Evolutionary conservation across 2,888 invertebrate genomes (phyloP).

Genomic region (Disparrhopalites patrizii): DNA sequence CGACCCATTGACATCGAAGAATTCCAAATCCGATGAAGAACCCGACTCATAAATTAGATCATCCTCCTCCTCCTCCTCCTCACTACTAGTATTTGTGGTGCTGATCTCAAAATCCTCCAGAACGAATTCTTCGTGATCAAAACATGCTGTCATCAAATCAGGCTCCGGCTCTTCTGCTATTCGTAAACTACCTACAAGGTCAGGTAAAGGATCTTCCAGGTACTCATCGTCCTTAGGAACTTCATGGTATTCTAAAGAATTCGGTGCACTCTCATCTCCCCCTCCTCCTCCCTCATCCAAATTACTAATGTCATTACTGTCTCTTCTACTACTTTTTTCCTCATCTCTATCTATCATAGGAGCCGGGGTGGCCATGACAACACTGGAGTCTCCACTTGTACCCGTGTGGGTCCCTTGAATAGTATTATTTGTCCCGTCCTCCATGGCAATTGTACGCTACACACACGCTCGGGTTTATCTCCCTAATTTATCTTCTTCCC

Average conservation of each 20-base stretch:
- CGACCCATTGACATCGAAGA: slow-evolving; percentile 41
- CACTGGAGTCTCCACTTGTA: background rate
- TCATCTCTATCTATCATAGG: too few relatives aligned
- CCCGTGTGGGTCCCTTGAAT: too few relatives aligned
- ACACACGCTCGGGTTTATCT: too few relatives aligned
- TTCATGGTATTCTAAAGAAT: slow-evolving; percentile 26
- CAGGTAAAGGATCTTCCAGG: slow-evolving; percentile 47
- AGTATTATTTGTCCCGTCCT: too few relatives aligned
- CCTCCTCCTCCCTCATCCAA: background rate
- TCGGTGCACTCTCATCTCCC: slow-evolving; percentile 10
- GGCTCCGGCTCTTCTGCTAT: slow-evolving; percentile 46
- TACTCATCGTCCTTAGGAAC: slow-evolving; percentile 43
- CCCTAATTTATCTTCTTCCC: too few relatives aligned
- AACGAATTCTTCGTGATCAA: slow-evolving; percentile 45
- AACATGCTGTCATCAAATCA: slow-evolving; percentile 41
- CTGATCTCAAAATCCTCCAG: slow-evolving; percentile 48
- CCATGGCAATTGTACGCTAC: too few relatives aligned
- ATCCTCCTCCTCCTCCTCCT: slow-evolving; percentile 34
- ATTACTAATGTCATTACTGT: background rate
- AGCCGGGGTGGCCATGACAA: too few relatives aligned
- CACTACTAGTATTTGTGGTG: slow-evolving; percentile 40
- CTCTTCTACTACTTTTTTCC: too few relatives aligned
- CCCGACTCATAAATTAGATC: slow-evolving; percentile 18
- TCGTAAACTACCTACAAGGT: slow-evolving; percentile 46
- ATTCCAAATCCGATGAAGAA: slow-evolving; percentile 46